Evolutionary conservation across 1,140 invertebrate genomes (phyloP).

Genomic region (Drosophila lacteicornis): DNA sequence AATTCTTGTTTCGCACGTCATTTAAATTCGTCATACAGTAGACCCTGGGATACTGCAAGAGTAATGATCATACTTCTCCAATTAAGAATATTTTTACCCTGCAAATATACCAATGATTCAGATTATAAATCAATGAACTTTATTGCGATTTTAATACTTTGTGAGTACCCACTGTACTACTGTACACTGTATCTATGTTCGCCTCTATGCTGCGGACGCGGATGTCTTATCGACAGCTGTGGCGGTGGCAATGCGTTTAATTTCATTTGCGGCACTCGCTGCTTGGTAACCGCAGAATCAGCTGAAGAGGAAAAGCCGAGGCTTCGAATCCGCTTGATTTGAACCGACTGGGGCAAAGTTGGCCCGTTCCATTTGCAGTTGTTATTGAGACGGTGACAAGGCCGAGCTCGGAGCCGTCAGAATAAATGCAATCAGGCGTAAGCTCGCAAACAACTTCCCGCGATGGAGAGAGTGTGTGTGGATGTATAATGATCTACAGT

Average conservation of each 20-base stretch:
- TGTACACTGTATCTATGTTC: constrained; percentile 8
- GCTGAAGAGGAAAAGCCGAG: not conserved
- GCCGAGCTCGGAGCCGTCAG: constrained; percentile 45
- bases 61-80: no score
- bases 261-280: constrained; percentile 69
- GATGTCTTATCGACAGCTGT: constrained; percentile 47
- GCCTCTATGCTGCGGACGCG: constrained; percentile 18
- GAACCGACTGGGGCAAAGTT: constrained; percentile 37
- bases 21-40: constrained; percentile 75
- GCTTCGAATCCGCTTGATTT: constrained; percentile 36
- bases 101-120: not conserved
- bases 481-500: constrained; percentile 38
- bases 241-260: constrained; percentile 69
- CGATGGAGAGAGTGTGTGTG: not conserved
- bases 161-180: constrained; percentile 1
- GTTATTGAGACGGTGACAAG: constrained; percentile 60
- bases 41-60: not conserved
- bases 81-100: not conserved
- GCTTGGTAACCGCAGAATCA: constrained; percentile 43
- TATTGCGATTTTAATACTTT: not conserved
- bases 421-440: constrained; percentile 62
- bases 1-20: constrained; percentile 84
- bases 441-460: constrained; percentile 54
- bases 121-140: not conserved
- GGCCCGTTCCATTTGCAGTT: constrained; percentile 35